Percentiles rank a stretch among this genome's conserved stretches.
Conservation (phyloP, 1,140 invertebrate species). For the Cherax destructor region DNA sequence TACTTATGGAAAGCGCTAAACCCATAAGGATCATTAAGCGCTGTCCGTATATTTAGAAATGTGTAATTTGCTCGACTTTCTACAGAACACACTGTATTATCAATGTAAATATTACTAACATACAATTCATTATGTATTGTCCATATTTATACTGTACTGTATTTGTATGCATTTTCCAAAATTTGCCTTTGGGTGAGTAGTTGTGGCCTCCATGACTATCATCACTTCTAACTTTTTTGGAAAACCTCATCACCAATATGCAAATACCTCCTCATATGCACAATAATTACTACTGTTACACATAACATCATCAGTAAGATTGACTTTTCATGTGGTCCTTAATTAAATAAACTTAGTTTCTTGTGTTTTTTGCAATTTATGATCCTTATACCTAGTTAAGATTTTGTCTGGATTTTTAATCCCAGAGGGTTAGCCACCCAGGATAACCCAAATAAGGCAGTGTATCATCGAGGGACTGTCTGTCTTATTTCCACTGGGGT, state of each 20-base stretch:
- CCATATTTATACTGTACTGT: neutral
- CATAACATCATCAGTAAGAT: slow-evolving; percentile 1
- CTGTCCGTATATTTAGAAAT: neutral
- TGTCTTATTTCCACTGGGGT: too few species aligned
- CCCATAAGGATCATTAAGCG: too few species aligned
- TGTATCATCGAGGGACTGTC: too few species aligned
- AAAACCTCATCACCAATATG: neutral
- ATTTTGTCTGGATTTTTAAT: too few species aligned
- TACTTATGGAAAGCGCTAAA: too few species aligned
- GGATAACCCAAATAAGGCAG: too few species aligned
- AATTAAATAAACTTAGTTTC: slow-evolving; percentile 14
- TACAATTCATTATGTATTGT: neutral
- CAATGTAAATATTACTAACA: neutral
- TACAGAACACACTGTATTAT: neutral
- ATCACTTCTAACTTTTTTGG: neutral
- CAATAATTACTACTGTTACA: neutral
- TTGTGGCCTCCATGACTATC: neutral
- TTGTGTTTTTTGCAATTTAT: neutral
- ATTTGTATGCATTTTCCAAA: slow-evolving; percentile 10
- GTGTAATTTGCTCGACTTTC: neutral
- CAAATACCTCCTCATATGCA: slow-evolving; percentile 6
- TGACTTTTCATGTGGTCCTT: neutral
- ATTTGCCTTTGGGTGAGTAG: neutral
- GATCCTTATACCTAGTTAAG: neutral
- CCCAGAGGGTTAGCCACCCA: too few species aligned